phyloP scores from a whole-genome alignment of 1,140 invertebrate genomes.

The Diabrotica undecimpunctata region DNA sequence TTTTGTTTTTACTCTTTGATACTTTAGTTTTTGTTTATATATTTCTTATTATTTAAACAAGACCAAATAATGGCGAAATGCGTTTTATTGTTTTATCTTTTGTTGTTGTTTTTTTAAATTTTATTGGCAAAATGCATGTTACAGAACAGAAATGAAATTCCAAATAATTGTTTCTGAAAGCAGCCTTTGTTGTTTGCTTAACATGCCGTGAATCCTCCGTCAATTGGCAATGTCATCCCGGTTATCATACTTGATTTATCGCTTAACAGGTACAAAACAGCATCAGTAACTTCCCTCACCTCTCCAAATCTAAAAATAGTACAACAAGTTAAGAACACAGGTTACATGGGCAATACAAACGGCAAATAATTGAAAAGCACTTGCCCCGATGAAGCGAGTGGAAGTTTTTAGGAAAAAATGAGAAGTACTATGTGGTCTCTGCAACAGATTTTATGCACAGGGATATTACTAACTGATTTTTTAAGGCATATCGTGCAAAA shows the following conservation, averaged over 20 bases:
- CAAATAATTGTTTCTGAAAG: no score
- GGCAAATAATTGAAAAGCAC: background rate
- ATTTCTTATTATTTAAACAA: no score
- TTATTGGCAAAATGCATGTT: no score
- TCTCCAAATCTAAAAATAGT: constrained; percentile 61
- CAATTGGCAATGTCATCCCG: constrained; percentile 72
- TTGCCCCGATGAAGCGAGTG: background rate
- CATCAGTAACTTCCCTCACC: constrained; percentile 78
- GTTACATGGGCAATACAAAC: background rate
- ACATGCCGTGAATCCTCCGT: constrained; percentile 66
- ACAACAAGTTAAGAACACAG: constrained; percentile 2
- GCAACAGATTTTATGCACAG: background rate
- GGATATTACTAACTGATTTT: background rate
- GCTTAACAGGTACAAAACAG: constrained; percentile 77
- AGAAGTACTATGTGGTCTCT: background rate
- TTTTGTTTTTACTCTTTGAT: no score
- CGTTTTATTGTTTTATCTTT: no score
- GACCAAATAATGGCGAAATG: no score
- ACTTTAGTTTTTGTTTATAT: no score
- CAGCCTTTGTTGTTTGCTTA: constrained; percentile 20
- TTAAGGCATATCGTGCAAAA: no score
- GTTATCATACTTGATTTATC: constrained; percentile 80
- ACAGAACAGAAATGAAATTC: no score
- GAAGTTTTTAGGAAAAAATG: background rate
- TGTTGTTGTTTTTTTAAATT: no score